Conservation (phyloP, 2,797 vertebrate genomes). For the Orientallactaga sibirica region DNA sequence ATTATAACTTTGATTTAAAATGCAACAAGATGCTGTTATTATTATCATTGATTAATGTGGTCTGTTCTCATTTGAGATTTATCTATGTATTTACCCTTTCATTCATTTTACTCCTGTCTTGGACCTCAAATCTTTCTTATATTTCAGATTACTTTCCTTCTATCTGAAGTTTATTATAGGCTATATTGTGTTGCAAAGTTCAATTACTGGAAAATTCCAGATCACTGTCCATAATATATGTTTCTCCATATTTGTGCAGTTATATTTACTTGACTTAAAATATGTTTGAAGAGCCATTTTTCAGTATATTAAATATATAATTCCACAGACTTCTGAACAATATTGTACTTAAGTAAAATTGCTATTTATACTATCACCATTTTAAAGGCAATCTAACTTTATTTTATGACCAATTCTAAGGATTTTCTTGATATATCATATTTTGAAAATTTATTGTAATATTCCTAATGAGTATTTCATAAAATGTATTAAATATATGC, state of each 20-base stretch:
- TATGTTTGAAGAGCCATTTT: not conserved
- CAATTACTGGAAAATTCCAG: not conserved
- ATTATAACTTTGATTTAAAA: not conserved
- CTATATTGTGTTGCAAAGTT: not conserved
- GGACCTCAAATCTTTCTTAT: not conserved
- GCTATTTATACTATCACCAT: not conserved
- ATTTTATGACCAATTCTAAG: not conserved
- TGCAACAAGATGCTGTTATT: not conserved
- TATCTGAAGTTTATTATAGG: not conserved
- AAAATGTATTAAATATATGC: not conserved
- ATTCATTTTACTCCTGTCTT: not conserved
- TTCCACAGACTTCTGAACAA: not conserved
- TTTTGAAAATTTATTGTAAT: not conserved
- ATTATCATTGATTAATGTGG: not conserved
- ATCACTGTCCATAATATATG: not conserved
- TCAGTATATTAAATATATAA: not conserved
- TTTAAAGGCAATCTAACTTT: not conserved
- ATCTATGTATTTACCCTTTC: not conserved
- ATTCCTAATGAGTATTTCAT: not conserved
- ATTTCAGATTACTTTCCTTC: not conserved
- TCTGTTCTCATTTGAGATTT: not conserved
- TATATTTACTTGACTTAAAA: not conserved
- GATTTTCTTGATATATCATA: not conserved
- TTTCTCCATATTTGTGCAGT: not conserved
- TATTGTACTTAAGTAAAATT: not conserved